A percentile compares a stretch with the other conserved stretches of the same genome.
Conservation (phyloP, 2,888 invertebrate species). For the Lymantria monacha region DNA sequence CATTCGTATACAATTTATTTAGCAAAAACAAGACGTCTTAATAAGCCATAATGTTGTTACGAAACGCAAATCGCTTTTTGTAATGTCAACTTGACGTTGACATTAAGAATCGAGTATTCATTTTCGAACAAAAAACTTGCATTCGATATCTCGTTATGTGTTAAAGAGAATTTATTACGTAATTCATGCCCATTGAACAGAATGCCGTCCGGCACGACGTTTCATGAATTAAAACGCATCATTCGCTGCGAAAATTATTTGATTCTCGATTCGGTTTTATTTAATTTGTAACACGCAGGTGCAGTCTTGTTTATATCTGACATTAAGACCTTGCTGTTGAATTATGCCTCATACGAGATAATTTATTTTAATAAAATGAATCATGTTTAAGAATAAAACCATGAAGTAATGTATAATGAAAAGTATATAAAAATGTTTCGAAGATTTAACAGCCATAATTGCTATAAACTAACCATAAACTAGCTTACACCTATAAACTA, state of each 20-base stretch:
- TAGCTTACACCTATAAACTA: slow-evolving; percentile 6
- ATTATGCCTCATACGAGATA: slow-evolving; percentile 2
- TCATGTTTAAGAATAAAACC: too few species aligned
- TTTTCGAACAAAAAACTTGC: slow-evolving; percentile 27
- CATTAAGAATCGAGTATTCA: slow-evolving; percentile 42
- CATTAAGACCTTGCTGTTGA: slow-evolving; percentile 18
- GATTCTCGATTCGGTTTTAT: slow-evolving; percentile 20
- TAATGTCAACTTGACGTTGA: slow-evolving; percentile 41
- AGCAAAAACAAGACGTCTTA: slow-evolving; percentile 28
- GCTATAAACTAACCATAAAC: too few species aligned
- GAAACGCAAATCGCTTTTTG: slow-evolving; percentile 41
- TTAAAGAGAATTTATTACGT: slow-evolving; percentile 36
- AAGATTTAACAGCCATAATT: too few species aligned
- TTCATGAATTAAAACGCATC: slow-evolving; percentile 31
- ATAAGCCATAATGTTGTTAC: slow-evolving; percentile 21
- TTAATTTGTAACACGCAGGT: slow-evolving; percentile 22
- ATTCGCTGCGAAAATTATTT: slow-evolving; percentile 25
- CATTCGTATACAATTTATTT: slow-evolving; percentile 11
- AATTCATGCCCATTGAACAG: slow-evolving; percentile 27
- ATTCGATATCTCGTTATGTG: slow-evolving; percentile 27
- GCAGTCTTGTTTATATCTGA: slow-evolving; percentile 18
- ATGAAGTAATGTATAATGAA: too few species aligned
- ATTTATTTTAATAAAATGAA: too few species aligned
- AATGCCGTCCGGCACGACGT: slow-evolving; percentile 16
- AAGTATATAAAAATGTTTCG: too few species aligned